phyloP scores from a whole-genome alignment of 92 coral and sea anemone genomes.

The Micromussa lordhowensis region DNA sequence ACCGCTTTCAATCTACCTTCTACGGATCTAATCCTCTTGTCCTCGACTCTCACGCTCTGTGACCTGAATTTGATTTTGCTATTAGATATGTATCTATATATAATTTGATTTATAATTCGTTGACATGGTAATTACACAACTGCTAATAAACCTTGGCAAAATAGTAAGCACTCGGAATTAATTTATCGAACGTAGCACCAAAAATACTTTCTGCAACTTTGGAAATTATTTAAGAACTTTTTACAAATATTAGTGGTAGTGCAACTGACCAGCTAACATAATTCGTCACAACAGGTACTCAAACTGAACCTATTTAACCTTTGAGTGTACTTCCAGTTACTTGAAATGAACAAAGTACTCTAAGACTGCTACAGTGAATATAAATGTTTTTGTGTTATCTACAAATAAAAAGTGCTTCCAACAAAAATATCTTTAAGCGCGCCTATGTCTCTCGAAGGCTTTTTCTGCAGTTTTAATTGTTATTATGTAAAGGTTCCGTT shows the following conservation, averaged over 20 bases:
- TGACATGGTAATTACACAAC: neutral
- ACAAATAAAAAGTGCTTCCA: conserved; percentile 17
- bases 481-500: conserved; percentile 1
- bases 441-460: neutral
- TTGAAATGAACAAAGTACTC: neutral
- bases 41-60: neutral
- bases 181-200: conserved; percentile 14
- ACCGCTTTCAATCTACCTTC: neutral
- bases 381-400: conserved; percentile 20
- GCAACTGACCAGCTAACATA: neutral
- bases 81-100: neutral
- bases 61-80: neutral
- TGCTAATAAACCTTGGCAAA: conserved; percentile 7
- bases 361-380: conserved; percentile 3
- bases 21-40: neutral
- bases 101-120: conserved; percentile 15
- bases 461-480: neutral
- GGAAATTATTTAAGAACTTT: conserved; percentile 26
- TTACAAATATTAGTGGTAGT: conserved; percentile 21
- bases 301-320: neutral
- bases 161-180: conserved; percentile 19
- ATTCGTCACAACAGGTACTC: neutral
- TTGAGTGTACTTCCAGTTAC: neutral
- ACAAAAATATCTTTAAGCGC: conserved; percentile 3
- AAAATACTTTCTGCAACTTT: conserved; percentile 40